These are phyloP conservation scores for Elysia chlorotica DNA, from an alignment of 1,140 invertebrate genomes.

Conservation along the genomic window DNA sequence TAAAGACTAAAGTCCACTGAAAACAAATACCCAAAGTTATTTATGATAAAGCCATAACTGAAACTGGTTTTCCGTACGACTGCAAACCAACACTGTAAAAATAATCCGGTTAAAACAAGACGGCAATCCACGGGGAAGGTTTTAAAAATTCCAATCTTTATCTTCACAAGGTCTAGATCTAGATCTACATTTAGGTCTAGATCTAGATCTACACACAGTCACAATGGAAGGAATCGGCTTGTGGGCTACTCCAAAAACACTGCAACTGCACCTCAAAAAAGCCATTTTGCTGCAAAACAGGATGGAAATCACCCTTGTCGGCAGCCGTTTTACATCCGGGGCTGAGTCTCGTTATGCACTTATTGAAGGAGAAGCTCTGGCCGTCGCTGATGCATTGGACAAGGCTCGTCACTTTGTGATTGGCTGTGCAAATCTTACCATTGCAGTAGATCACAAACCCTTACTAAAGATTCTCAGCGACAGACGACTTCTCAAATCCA, in stretches of 20 bases:
- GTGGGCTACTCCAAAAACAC: neutral
- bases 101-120: too few species aligned
- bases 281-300: slow-evolving; percentile 22
- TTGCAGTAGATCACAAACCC: slow-evolving; percentile 40
- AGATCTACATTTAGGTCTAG: too few species aligned
- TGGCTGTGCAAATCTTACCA: slow-evolving; percentile 30
- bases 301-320: slow-evolving; percentile 38
- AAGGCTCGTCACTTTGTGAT: slow-evolving; percentile 35
- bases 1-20: too few species aligned
- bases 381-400: slow-evolving; percentile 37
- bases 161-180: too few species aligned
- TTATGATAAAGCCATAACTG: too few species aligned
- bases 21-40: too few species aligned
- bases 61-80: too few species aligned
- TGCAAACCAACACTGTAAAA: too few species aligned
- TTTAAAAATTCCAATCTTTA: too few species aligned
- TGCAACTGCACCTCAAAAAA: neutral
- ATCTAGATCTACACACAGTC: too few species aligned
- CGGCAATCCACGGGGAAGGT: too few species aligned
- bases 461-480: slow-evolving; percentile 29
- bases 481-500: slow-evolving; percentile 23
- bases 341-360: slow-evolving; percentile 42
- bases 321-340: slow-evolving; percentile 36
- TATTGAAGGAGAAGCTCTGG: slow-evolving; percentile 37
- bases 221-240: neutral